These are phyloP conservation scores for Cryptocheilus praepositus DNA, from an alignment of 2,888 invertebrate genomes.

Conservation along the genomic window DNA sequence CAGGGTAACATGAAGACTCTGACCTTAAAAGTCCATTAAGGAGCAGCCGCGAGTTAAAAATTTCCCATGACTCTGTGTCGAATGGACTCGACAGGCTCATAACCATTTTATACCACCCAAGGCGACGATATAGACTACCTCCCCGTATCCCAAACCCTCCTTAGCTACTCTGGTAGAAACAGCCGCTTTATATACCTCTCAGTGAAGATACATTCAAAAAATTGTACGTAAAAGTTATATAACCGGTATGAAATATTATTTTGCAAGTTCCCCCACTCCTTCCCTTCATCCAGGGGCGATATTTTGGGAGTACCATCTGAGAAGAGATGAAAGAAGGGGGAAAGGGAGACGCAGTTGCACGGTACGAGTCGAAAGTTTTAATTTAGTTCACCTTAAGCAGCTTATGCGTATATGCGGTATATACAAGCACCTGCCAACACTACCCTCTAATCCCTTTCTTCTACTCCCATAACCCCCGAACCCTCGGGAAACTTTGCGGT, in stretches of 20 bases:
- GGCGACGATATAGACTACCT: constrained; percentile 19
- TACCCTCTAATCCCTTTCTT: constrained; percentile 5
- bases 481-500: constrained; percentile 20
- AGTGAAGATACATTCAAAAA: constrained; percentile 8
- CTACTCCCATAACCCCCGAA: neutral
- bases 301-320: neutral
- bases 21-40: too few species aligned
- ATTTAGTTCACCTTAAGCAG: constrained; percentile 41
- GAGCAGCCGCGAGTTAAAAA: constrained; percentile 27
- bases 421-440: constrained; percentile 14
- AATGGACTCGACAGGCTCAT: constrained; percentile 27
- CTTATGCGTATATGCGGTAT: constrained; percentile 21
- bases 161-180: constrained; percentile 3
- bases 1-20: too few species aligned
- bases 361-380: constrained; percentile 44
- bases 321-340: neutral
- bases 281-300: too few species aligned
- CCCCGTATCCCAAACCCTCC: neutral
- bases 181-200: neutral
- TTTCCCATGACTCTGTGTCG: constrained; percentile 26
- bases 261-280: neutral
- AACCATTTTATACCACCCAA: constrained; percentile 25
- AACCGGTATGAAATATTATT: constrained; percentile 35
- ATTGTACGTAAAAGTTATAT: constrained; percentile 29
- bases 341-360: constrained; percentile 1